Evolutionary conservation across 2,888 invertebrate genomes (phyloP), one percentile per base, ranked within the genome.

Genomic region (Noctua comes): DNA sequence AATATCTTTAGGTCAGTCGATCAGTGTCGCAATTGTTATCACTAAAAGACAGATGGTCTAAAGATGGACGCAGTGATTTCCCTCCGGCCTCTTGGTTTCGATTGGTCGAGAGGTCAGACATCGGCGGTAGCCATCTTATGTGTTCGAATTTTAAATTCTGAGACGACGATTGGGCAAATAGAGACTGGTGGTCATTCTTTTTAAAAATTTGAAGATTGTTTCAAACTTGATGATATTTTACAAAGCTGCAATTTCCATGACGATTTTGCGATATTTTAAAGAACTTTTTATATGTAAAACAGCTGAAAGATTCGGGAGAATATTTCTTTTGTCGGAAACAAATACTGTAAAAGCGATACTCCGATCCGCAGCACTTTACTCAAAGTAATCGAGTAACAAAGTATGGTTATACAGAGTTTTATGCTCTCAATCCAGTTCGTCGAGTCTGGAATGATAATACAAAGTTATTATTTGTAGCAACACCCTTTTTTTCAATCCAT

Each of bases 11-110:
- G 79, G 79, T 78, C 83, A 78, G 86, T 91, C 91, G 83, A 91
- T 91, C 91, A 91, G 88, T 88, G 91, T 91, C 91, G 82, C 84
- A 83, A 84, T 70, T 82, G 83, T 88, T 91, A 92, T 92, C 92
- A 88, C 85, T 88, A 89, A 88, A 78, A 90, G 91, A 91, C 84
- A 86, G 88, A 91, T 90, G 74, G 80, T 82, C 77, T 76, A 88
- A 80, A 77, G 84, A 86, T 85, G 78, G 73, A 81, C 83, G 80
- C 84, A 79, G 79, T 90, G 91, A 92, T 92, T 92, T 91, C 89
- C 90, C 90, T 83, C 62, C 87, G 86, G 87, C 73, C 77, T 57
- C 71, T 76, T 51, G 62, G 64, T 57, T 76, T 36, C 51, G 46
- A 79, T 80, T 80, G 69, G 72, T 54, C 54, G 54, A 85, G 66